Percentiles rank a stretch among this genome's conserved stretches.
These are phyloP conservation scores for Saguinus midas DNA, from an alignment of 2,113 vertebrate species.

Conservation along the genomic window DNA sequence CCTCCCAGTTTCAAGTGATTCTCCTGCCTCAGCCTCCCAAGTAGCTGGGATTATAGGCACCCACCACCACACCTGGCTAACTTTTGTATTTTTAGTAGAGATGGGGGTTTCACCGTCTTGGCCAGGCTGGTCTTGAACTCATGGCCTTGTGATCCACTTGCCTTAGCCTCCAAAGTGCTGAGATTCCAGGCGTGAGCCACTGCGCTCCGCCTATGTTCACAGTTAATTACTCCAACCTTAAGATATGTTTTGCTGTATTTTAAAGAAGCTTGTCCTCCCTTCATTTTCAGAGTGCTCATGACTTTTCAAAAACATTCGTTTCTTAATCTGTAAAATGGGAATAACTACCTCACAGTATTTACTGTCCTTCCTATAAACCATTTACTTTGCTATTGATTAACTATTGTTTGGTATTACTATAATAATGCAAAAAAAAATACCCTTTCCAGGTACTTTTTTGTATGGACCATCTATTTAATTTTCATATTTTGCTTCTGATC, in stretches of 20 bases:
- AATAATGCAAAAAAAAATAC: neutral
- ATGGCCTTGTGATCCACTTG: no score
- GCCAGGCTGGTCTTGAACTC: no score
- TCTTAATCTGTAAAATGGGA: conserved; percentile 36
- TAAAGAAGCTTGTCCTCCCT: neutral
- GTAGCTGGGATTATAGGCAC: no score
- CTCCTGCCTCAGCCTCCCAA: no score
- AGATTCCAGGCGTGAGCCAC: no score
- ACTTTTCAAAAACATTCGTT: neutral
- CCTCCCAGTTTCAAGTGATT: no score
- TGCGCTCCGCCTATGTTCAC: neutral
- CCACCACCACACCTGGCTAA: no score
- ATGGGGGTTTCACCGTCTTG: no score
- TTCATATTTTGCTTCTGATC: conserved; percentile 43
- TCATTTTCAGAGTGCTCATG: neutral
- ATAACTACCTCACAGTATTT: neutral
- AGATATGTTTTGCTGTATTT: neutral
- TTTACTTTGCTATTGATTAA: conserved; percentile 20
- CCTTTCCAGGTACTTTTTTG: neutral
- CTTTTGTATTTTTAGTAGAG: no score
- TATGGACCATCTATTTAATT: conserved; percentile 20
- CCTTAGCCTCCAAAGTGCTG: no score
- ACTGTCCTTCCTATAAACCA: neutral
- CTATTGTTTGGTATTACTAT: neutral
- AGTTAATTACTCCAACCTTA: neutral